Base-by-base conservation (phyloP, 1,140 invertebrate genomes). In the Cyrtorhinus lividipennis region DNA sequence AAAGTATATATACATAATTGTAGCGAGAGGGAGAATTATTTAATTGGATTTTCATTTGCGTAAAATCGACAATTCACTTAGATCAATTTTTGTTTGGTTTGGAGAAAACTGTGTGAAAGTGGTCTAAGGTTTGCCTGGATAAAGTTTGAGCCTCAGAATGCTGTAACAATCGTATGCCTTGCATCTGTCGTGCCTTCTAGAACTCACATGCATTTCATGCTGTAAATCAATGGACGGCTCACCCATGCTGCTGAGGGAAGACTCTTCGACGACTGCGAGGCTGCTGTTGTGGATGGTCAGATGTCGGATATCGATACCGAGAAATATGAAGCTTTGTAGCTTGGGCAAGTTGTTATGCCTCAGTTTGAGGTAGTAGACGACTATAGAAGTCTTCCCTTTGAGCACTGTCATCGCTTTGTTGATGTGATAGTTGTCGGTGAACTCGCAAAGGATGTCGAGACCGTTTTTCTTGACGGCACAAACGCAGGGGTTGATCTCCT, bases 261-360 rank as follows among this genome's bases (percentile, higher is more conserved):
- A 83, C 71, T 89, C 87, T 71, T 91, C 88, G 56, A 92, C 83
- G n/a, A 88, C 85, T 2, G 86, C 87, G 64, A 92, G 76, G 68
- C 85, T 90, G 71, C 86, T 90, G 71, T 91, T 90, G 68, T 89
- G 87, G 18, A 92, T 88, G 24, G 88, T 90, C 10, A 93, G 78
- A 69, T 92, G 88, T 66, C 85, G 82, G 65, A 92, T 90, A 69
- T 90, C 86, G 67, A 92, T 75, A 5, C 88, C 88, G n/a, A 90
- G 77, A 71, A 93, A 90, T 30, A 92, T 80, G 71, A 87, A 90
- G 10, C 86, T 84, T 46, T 87, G 87, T 53, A 93, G 76, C 73
- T 89, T 90, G 0, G 85, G 84, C 65, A 92, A 72, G 69, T 83
- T 84, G 71, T 90, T 90, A 73, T 90, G 88, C 18, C 88, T 79